These are phyloP conservation scores for Mystacornis crossleyi DNA, from an alignment of 2,113 vertebrate species.

Conservation along the genomic window DNA sequence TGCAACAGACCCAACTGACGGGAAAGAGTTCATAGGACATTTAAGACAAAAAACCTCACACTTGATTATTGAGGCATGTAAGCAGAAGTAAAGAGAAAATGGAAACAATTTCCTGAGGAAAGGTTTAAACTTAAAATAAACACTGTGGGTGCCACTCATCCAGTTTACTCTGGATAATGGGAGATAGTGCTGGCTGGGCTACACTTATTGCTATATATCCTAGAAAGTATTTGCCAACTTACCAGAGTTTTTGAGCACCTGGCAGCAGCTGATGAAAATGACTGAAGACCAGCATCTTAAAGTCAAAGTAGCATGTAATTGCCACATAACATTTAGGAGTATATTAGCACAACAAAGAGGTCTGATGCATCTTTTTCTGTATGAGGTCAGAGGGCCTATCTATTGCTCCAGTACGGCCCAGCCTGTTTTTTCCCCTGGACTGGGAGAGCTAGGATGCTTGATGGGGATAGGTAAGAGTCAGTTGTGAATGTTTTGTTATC, in stretches of 20 bases:
- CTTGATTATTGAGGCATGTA: not conserved
- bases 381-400: not conserved
- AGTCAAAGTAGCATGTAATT: conserved; percentile 29
- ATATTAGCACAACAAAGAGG: not conserved
- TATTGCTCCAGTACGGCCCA: not conserved
- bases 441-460: not conserved
- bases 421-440: not conserved
- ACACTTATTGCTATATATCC: not conserved
- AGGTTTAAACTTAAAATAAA: not conserved
- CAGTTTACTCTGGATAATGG: not conserved
- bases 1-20: not conserved
- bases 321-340: not conserved
- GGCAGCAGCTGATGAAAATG: conserved; percentile 1
- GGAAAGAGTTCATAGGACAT: not conserved
- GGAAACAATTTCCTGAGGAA: not conserved
- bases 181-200: not conserved
- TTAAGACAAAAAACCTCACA: not conserved
- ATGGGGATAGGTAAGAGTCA: not conserved
- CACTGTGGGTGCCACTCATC: not conserved
- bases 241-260: not conserved
- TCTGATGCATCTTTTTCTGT: not conserved
- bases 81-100: not conserved
- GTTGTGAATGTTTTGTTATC: not conserved
- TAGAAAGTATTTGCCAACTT: not conserved
- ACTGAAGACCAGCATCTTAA: not conserved